Evolutionary conservation across 1,140 invertebrate genomes (phyloP), one percentile per base, ranked within the genome.

Genomic region (Diabrotica undecimpunctata): DNA sequence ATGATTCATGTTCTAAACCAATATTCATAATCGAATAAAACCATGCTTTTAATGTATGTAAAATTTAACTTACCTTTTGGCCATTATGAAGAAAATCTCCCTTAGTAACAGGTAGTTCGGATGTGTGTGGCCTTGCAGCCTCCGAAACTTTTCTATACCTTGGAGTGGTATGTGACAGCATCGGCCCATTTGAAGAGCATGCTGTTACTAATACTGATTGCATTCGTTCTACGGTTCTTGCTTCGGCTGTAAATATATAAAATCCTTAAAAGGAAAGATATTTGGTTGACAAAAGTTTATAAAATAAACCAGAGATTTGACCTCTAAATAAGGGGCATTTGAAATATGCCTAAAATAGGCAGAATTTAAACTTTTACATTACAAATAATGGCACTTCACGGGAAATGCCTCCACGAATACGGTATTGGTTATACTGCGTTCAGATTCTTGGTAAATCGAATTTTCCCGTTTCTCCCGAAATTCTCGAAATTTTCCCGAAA

Each of bases 131-230:
- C 61, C 66, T 61, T 13, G 51, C 64, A 50, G 37, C 54, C 54
- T 73, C 73, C 36, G 59, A 66, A 25, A 70, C 41, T 70, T 78
- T 74, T 55, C 72, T 69, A 61, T 75, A 76, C 61, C 69, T 70
- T n/a, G 75, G 70, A 36, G 72, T 72, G 55, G 69, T 75, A 54
- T 76, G 72, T 10, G 74, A 77, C 39, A 78, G 66, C 77, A 78
- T 78, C 5, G 77, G 76, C 7, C 76, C 75, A 70, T 77, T 78
- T 53, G 76, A 75, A 36, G 73, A 65, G 54, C 75, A 74, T 6
- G 77, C 68, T 13, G 74, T 77, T 8, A 78, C 77, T 66, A 78
- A 70, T 61, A 78, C 77, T 66, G 76, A 75, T 64, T 77, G 73
- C 46, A 77, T 69, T 58, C 77, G 66, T 65, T 75, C 75, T 13